phyloP scores from a whole-genome alignment of 2,888 invertebrate species.

The Aleiodes alternator region DNA sequence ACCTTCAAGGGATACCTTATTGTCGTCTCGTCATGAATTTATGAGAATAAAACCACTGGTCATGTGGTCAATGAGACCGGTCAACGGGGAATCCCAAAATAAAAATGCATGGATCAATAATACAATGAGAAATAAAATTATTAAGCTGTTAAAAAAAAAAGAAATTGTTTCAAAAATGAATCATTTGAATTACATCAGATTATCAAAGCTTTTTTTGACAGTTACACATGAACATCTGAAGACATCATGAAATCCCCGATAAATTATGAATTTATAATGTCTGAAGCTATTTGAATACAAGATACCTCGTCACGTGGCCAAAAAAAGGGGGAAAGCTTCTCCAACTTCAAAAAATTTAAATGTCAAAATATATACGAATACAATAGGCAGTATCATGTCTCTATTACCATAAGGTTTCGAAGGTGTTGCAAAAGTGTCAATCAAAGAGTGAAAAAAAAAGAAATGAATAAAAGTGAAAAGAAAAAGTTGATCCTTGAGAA shows the following conservation, averaged over 20 bases:
- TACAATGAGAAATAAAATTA: neutral
- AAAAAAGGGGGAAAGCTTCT: slow-evolving; percentile 12
- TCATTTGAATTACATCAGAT: neutral
- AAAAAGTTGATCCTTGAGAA: slow-evolving; percentile 65
- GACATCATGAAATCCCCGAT: neutral
- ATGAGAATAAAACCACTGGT: slow-evolving; percentile 59
- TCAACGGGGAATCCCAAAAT: slow-evolving; percentile 40
- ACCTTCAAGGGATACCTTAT: slow-evolving; percentile 63
- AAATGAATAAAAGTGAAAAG: neutral
- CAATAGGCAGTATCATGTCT: slow-evolving; percentile 26
- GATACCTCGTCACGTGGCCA: slow-evolving; percentile 24
- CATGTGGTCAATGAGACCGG: slow-evolving; percentile 58
- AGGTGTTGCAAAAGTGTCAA: slow-evolving; percentile 56
- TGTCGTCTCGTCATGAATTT: slow-evolving; percentile 67
- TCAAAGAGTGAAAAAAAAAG: slow-evolving; percentile 55
- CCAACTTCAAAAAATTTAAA: slow-evolving; percentile 23
- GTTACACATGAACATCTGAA: slow-evolving; percentile 7
- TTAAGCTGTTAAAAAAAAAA: neutral
- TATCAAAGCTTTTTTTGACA: slow-evolving; percentile 3
- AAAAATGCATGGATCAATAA: neutral
- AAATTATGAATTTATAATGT: slow-evolving; percentile 14
- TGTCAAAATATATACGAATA: slow-evolving; percentile 27
- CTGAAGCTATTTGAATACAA: neutral
- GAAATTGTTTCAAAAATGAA: neutral
- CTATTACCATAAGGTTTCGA: slow-evolving; percentile 29